A percentile compares a stretch with the other conserved stretches of the same genome.
Evolutionary conservation across 2,113 vertebrate species (phyloP).

Genomic region (Arenaria interpres): DNA sequence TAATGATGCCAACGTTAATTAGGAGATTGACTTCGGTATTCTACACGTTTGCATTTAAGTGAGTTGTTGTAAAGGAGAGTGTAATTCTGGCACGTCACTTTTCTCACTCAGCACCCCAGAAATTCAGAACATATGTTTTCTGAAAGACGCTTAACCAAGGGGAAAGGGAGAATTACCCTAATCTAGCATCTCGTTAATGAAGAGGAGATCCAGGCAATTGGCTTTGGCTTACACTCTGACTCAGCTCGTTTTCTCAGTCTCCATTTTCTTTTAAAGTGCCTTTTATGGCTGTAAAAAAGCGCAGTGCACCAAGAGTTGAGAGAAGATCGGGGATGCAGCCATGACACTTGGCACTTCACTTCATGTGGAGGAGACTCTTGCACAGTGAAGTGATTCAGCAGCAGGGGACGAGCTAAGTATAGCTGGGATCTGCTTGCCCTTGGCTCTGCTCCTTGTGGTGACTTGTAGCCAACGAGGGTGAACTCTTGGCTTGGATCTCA

Average conservation of each 20-base stretch:
- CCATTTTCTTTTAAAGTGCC: not conserved
- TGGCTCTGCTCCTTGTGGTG: not conserved
- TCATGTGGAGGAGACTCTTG: not conserved
- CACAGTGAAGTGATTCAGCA: not conserved
- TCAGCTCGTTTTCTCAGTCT: conserved; percentile 52
- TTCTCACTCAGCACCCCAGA: conserved; percentile 66
- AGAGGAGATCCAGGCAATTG: conserved; percentile 21
- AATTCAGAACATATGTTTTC: conserved; percentile 54
- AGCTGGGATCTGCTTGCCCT: not conserved
- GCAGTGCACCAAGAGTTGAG: not conserved
- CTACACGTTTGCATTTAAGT: not conserved
- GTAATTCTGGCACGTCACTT: not conserved
- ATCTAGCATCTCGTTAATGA: conserved; percentile 59
- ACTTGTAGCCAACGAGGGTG: not conserved
- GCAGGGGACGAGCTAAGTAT: not conserved
- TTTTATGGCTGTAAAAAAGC: not conserved
- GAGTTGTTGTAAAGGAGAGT: not conserved
- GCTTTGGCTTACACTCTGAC: not conserved
- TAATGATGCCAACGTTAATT: conserved; percentile 64
- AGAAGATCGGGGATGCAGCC: not conserved
- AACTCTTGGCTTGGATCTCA: not conserved
- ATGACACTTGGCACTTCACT: not conserved
- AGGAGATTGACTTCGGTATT: conserved; percentile 28
- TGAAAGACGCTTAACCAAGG: conserved; percentile 26
- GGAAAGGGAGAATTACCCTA: conserved; percentile 54